Evolutionary conservation across 1,140 invertebrate species (phyloP).

Genomic region (Drosophila kohkoa): DNA sequence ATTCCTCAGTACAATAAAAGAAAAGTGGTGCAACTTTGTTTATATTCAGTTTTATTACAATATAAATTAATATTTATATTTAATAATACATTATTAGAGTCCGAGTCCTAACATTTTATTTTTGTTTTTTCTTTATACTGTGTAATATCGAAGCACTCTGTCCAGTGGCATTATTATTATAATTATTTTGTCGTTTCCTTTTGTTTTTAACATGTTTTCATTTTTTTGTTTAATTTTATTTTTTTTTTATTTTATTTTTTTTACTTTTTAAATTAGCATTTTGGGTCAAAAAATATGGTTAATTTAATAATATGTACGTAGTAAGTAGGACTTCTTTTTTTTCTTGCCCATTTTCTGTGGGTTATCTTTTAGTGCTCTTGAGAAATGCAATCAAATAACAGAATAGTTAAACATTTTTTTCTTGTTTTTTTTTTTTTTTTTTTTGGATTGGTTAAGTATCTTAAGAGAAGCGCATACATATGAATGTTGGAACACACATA

Average conservation of each 20-base stretch:
- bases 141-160: constrained; percentile 77
- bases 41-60: constrained; percentile 77
- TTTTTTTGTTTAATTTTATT: constrained; percentile 7
- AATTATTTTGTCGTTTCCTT: constrained; percentile 23
- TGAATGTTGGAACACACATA: constrained; percentile 14
- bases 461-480: constrained; percentile 55
- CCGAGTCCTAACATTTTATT: constrained; percentile 66
- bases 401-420: constrained; percentile 45
- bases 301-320: constrained; percentile 30
- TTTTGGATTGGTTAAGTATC: constrained; percentile 49
- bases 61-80: constrained; percentile 81
- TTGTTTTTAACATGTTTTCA: constrained; percentile 44
- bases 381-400: constrained; percentile 60
- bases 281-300: constrained; percentile 60
- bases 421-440: constrained; percentile 15
- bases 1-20: neutral
- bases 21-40: constrained; percentile 30
- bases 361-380: constrained; percentile 53
- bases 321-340: constrained; percentile 44
- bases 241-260: constrained; percentile 48
- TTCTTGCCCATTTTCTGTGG: constrained; percentile 37
- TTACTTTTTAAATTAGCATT: constrained; percentile 53
- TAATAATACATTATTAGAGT: constrained; percentile 80
- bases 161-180: constrained; percentile 45
- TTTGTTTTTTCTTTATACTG: constrained; percentile 66